These are phyloP conservation scores for Alexandromys fortis DNA, from an alignment of 2,113 vertebrate genomes.

Conservation along the genomic window DNA sequence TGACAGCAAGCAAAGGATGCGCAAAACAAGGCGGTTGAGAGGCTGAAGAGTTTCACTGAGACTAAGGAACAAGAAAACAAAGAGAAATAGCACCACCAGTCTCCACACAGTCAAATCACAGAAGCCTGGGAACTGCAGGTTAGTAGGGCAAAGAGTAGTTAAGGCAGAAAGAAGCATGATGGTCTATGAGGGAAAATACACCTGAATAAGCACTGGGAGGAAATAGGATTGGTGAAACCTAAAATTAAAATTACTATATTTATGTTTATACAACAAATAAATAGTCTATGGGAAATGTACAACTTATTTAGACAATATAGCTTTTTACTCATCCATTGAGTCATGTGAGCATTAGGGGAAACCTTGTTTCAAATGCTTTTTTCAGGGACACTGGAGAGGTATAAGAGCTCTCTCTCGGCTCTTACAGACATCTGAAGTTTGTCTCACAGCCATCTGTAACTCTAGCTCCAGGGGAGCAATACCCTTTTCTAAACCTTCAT, in stretches of 20 bases:
- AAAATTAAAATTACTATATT: neutral
- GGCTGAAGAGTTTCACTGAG: neutral
- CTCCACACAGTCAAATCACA: neutral
- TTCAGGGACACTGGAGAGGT: neutral
- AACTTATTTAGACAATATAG: neutral
- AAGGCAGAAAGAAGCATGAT: neutral
- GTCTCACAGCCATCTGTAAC: neutral
- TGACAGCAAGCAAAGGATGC: neutral
- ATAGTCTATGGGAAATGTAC: neutral
- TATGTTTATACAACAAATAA: neutral
- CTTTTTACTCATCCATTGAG: neutral
- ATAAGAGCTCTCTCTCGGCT: neutral
- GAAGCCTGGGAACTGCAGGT: neutral
- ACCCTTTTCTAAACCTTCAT: neutral
- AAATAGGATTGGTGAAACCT: neutral
- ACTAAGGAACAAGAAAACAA: neutral
- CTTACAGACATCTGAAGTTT: neutral
- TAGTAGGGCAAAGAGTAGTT: neutral
- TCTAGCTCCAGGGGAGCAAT: neutral
- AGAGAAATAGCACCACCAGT: neutral
- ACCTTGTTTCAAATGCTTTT: neutral
- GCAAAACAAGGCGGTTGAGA: neutral
- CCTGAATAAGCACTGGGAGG: neutral
- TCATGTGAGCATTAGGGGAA: neutral
- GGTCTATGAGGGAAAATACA: neutral